These are phyloP conservation scores for Falco cherrug DNA, from an alignment of 2,797 vertebrate species.

Conservation along the genomic window DNA sequence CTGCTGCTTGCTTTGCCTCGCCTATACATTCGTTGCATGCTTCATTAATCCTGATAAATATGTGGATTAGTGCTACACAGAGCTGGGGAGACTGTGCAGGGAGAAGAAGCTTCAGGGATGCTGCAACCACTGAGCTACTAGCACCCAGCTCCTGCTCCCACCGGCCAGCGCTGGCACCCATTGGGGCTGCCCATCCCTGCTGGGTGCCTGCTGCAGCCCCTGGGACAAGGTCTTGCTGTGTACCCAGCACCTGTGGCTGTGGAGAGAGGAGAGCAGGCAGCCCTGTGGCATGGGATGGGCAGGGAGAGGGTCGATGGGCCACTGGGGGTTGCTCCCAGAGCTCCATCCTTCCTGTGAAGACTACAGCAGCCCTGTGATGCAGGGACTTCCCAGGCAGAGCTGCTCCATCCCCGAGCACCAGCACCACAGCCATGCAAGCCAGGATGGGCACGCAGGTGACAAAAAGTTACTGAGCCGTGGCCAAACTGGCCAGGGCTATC, in stretches of 20 bases:
- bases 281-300: fast-evolving
- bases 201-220: neutral
- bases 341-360: neutral
- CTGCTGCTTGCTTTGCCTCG: slow-evolving; percentile 9
- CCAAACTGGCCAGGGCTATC: neutral
- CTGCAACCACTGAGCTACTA: neutral
- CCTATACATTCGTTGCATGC: neutral
- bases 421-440: neutral
- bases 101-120: neutral
- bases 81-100: neutral
- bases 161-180: fast-evolving
- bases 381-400: neutral
- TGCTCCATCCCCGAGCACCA: neutral
- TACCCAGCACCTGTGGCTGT: neutral
- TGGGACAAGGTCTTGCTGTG: neutral
- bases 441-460: fast-evolving
- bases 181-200: fast-evolving
- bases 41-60: slow-evolving; percentile 53
- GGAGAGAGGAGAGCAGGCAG: neutral
- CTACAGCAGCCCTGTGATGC: neutral
- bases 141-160: fast-evolving
- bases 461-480: neutral
- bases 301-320: neutral
- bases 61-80: neutral
- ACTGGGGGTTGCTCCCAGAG: neutral